Evolutionary conservation across 2,797 vertebrate species (phyloP), one percentile per base, ranked within the genome.

Genomic region (Sarcophilus harrisii): DNA sequence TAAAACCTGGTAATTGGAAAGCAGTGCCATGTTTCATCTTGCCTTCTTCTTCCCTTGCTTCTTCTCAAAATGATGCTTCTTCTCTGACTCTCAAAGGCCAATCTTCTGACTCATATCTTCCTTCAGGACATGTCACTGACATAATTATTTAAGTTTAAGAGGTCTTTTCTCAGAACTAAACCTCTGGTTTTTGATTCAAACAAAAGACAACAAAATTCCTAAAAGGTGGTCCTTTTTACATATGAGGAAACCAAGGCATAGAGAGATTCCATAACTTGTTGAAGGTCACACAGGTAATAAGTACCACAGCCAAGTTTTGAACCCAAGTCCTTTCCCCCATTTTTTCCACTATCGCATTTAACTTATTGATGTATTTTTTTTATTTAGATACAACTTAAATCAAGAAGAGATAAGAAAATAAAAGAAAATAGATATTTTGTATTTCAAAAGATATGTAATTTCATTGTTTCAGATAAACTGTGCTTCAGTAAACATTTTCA

Each of bases 101-200:
- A 11, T 73, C 66, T 66, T 66, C 32, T 73, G 38, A 45, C 24
- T 87, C 16, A 27, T 45, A 27, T 87, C 9, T 87, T 87, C 38
- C 73, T 21, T 27, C 21, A 87, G 45, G 24, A 3, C 24, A 49
- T 45, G 32, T 10, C 13, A 57, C 32, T 81, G 60, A 90, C 21
- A 57, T 30, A 9, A 45, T 32, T 45, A 49, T 30, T 49, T 92
- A 8, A 13, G 0, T 62, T 30, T 54, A 90, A 38, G 14, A 18
- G 0, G 1, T 93, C n/a, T 91, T 94, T 96, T 57, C 24, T 94
- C 21, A 90, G 90, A 90, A 54, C 87, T 90, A 90, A 96, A 81
- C 16, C n/a, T 87, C 73, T 49, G 73, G 3, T 49, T 87, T 55
- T 87, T 87, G 9, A 87, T 27, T 87, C 10, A 49, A 27, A 27